Conservation (phyloP, 2,797 vertebrate species). For the Sebastes iracundus region DNA sequence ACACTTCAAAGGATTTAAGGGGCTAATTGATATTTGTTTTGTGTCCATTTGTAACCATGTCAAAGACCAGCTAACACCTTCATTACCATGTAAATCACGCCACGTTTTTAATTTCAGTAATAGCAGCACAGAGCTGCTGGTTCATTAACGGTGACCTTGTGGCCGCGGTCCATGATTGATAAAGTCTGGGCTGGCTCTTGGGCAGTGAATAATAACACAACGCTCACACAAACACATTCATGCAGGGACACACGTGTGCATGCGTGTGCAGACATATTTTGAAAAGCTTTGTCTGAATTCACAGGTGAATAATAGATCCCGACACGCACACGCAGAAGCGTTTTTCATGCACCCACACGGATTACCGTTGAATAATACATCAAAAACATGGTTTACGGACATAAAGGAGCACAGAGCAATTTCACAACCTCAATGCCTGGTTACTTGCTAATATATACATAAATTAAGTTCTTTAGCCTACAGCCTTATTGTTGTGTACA, state of each 20-base stretch:
- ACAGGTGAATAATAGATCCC: neutral
- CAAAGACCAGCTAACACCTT: constrained; percentile 43
- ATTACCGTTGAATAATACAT: constrained; percentile 47
- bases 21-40: constrained; percentile 67
- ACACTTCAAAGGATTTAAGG: constrained; percentile 38
- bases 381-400: constrained; percentile 26
- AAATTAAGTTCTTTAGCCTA: neutral
- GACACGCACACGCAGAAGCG: neutral
- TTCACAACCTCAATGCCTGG: neutral
- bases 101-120: constrained; percentile 51
- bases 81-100: constrained; percentile 60
- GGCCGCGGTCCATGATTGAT: constrained; percentile 25
- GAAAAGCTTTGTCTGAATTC: neutral
- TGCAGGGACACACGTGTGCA: neutral
- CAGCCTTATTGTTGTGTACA: neutral
- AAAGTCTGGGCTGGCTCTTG: constrained; percentile 19
- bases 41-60: constrained; percentile 46
- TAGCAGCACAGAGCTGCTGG: constrained; percentile 25
- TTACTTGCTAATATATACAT: constrained; percentile 18
- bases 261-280: neutral
- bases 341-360: constrained; percentile 11
- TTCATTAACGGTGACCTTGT: constrained; percentile 54
- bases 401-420: constrained; percentile 12
- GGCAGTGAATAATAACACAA: neutral
- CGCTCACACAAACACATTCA: neutral